Conservation (phyloP, 2,113 vertebrate species). For the Urocitellus parryii region DNA sequence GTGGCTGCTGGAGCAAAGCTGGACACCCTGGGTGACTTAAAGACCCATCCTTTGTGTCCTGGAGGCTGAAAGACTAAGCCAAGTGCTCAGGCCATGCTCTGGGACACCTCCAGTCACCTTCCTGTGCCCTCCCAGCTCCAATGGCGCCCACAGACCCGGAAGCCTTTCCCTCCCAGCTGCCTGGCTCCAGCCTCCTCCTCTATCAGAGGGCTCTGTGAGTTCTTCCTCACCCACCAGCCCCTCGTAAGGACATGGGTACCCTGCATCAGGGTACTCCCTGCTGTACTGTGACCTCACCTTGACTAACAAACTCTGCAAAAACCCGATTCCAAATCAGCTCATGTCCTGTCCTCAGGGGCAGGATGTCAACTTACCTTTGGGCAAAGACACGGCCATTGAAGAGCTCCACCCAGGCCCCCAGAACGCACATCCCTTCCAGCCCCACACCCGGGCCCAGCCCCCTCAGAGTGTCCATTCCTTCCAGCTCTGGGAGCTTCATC, state of each 20-base stretch:
- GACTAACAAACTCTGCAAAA: not conserved
- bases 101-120: no score
- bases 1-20: no score
- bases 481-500: not conserved
- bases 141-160: no score
- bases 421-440: not conserved
- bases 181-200: not conserved
- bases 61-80: no score
- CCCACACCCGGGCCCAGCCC: not conserved
- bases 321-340: not conserved
- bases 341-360: no score
- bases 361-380: not conserved
- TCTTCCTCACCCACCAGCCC: no score
- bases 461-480: not conserved
- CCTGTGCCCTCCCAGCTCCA: rapidly evolving
- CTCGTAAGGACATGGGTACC: not conserved
- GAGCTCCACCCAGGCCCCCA: not conserved
- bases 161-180: not conserved
- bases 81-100: no score
- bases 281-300: not conserved
- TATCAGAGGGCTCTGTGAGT: rapidly evolving
- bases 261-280: not conserved
- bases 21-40: no score
- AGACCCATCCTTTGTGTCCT: no score
- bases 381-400: no score